Evolutionary conservation across 1,140 invertebrate genomes (phyloP).

Genomic region (Kradibia gibbosae): DNA sequence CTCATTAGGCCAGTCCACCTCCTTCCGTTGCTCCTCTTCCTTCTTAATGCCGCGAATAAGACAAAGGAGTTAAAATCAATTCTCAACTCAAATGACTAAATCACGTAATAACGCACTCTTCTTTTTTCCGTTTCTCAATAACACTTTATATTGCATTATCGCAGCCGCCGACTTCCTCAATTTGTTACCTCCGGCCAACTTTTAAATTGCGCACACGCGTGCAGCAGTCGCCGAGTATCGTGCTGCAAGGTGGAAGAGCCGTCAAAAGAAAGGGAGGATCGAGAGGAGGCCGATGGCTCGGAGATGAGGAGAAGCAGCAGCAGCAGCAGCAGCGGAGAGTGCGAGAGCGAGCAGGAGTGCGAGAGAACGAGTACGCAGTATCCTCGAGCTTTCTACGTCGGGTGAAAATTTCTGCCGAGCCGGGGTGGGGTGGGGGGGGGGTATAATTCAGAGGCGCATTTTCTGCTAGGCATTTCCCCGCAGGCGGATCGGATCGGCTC

Average conservation of each 20-base stretch:
- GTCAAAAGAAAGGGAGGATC: background rate
- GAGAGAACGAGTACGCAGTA: background rate
- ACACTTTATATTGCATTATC: constrained; percentile 24
- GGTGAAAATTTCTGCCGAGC: too few species aligned
- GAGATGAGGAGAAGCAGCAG: too few species aligned
- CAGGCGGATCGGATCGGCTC: too few species aligned
- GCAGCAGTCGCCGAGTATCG: background rate
- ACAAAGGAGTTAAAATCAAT: background rate
- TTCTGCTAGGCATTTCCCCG: too few species aligned
- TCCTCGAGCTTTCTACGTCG: too few species aligned
- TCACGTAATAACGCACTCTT: background rate
- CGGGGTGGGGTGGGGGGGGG: too few species aligned
- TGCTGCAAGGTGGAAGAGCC: background rate
- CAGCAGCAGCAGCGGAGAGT: background rate
- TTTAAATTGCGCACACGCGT: background rate
- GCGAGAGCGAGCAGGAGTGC: background rate
- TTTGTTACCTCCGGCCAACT: background rate
- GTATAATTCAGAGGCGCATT: too few species aligned
- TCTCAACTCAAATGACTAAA: constrained; percentile 9
- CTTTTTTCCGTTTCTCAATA: background rate
- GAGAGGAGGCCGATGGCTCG: too few species aligned
- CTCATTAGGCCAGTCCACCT: too few species aligned
- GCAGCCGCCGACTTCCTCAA: background rate
- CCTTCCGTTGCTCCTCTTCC: too few species aligned
- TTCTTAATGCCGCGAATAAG: background rate